phyloP scores from a whole-genome alignment of 2,888 invertebrate species.

The Neoscelio sp. region DNA sequence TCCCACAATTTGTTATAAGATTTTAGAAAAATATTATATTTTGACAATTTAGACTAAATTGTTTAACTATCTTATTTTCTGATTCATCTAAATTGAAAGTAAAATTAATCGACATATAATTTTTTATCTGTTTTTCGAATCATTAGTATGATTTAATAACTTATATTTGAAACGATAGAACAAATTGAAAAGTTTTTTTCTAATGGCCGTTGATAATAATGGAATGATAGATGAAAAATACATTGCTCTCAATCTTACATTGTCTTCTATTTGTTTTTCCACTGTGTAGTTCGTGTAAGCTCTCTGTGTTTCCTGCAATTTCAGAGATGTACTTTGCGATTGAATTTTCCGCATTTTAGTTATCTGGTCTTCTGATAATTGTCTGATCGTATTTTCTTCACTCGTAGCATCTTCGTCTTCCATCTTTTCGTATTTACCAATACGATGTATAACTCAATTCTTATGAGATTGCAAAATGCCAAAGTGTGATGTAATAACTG shows the following conservation, averaged over 20 bases:
- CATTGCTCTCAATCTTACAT: constrained; percentile 70
- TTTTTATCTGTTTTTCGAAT: no score
- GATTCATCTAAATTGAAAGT: no score
- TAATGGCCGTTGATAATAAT: constrained; percentile 20
- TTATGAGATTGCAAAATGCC: no score
- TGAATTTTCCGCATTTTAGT: constrained; percentile 73
- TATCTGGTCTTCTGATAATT: constrained; percentile 73
- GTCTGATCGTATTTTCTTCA: constrained; percentile 16
- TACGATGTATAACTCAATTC: no score
- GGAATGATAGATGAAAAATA: constrained; percentile 5
- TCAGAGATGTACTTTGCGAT: constrained; percentile 72
- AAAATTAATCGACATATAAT: no score
- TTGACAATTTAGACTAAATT: no score
- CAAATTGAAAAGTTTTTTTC: background rate
- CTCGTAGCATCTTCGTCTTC: constrained; percentile 18
- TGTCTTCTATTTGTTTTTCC: constrained; percentile 71
- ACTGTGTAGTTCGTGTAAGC: constrained; percentile 71
- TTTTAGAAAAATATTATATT: no score
- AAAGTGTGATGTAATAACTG: no score
- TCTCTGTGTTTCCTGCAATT: constrained; percentile 70
- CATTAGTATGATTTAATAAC: no score
- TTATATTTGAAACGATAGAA: no score
- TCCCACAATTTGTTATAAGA: no score
- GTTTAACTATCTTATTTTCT: no score
- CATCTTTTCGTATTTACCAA: constrained; percentile 28